phyloP scores from a whole-genome alignment of 2,888 invertebrate species.

The Drosophila diplacantha region DNA sequence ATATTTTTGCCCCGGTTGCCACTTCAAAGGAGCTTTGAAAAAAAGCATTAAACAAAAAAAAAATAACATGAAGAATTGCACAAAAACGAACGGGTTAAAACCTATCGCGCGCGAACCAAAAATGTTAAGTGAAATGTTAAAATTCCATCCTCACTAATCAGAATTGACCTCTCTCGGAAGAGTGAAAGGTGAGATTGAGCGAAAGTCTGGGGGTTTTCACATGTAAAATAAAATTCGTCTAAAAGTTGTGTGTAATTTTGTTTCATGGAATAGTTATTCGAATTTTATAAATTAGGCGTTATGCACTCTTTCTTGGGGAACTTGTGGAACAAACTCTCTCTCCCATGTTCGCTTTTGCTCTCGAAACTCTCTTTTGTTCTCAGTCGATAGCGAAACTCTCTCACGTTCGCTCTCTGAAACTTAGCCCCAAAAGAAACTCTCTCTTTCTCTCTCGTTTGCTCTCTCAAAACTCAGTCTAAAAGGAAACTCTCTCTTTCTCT shows the following conservation, averaged over 20 bases:
- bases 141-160: constrained; percentile 59
- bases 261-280: neutral
- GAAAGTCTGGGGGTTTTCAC: neutral
- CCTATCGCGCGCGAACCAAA: constrained; percentile 48
- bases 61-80: constrained; percentile 3
- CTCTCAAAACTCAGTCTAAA: no score
- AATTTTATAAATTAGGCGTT: no score
- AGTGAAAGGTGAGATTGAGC: neutral
- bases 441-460: no score
- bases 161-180: neutral
- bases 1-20: constrained; percentile 63
- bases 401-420: no score
- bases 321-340: neutral
- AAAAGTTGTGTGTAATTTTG: neutral
- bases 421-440: no score
- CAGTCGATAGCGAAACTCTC: no score
- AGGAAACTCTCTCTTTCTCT: neutral
- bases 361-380: no score
- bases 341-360: neutral
- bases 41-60: constrained; percentile 21
- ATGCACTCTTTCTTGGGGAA: neutral
- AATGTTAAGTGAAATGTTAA: constrained; percentile 71
- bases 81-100: constrained; percentile 8
- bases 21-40: constrained; percentile 59
- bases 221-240: neutral